Conservation (phyloP, 92 coral and sea anemone genomes). For the Paragorgia papillata region DNA sequence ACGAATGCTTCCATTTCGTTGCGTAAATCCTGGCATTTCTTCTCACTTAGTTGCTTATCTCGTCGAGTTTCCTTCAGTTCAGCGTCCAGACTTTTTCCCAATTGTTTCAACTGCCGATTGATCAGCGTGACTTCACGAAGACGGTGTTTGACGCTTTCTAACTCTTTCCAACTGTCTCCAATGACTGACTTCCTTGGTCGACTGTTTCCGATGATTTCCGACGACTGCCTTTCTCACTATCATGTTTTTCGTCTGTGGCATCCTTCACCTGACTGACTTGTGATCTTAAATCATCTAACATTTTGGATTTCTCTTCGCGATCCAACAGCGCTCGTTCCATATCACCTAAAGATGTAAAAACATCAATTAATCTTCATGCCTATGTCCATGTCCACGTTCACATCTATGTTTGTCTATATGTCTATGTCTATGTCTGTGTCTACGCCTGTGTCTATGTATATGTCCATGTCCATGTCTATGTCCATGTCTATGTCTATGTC, state of each 20-base stretch:
- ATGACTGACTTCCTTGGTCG: too few species aligned
- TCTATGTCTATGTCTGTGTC: too few species aligned
- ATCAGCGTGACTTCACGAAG: conserved; percentile 29
- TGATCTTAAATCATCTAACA: conserved; percentile 72
- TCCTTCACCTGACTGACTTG: conserved; percentile 38
- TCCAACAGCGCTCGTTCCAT: conserved; percentile 73
- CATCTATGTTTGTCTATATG: too few species aligned
- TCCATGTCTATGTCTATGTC: too few species aligned
- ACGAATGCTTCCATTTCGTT: conserved; percentile 68
- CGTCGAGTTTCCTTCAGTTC: conserved; percentile 33
- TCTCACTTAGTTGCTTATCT: conserved; percentile 78
- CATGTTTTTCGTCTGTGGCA: conserved; percentile 3
- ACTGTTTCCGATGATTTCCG: not conserved
- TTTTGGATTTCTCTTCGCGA: conserved; percentile 71
- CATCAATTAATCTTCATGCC: too few species aligned
- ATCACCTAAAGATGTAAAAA: too few species aligned
- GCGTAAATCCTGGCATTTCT: conserved; percentile 73
- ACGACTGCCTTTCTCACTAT: conserved; percentile 38
- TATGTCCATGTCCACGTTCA: too few species aligned
- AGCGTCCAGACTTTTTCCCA: conserved; percentile 31
- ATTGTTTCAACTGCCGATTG: conserved; percentile 33
- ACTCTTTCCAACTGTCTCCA: conserved; percentile 9
- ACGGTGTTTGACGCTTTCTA: not conserved
- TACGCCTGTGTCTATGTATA: too few species aligned
- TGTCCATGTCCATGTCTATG: too few species aligned